Base-by-base conservation (phyloP, 2,888 invertebrate species). In the Micoletzkya japonica region DNA sequence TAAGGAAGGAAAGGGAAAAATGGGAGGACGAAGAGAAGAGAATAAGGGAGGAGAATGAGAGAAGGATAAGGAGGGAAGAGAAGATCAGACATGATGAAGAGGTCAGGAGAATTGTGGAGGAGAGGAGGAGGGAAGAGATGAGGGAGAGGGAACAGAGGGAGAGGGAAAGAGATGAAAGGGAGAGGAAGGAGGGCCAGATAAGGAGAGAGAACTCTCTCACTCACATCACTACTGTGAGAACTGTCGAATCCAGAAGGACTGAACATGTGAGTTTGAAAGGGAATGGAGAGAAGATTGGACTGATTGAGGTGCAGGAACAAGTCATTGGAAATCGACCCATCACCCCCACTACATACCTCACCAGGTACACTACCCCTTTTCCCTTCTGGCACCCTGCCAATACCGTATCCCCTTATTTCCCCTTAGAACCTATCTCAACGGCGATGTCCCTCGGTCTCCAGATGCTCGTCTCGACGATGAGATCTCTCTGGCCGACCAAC, bases 381-480 rank as follows among this genome's bases (percentile, higher is more conserved):
- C 57, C 32, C 34, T 57, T 57, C 57, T 1, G 14, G 34, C 17
- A 57, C 17, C 54, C 7, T 17, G 7, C 17, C 10, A 6, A 39
- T 17, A 39, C 17, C 7, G 7, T 39, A 17, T 17, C 39, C 7
- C 7, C 17, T 39, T 10, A 39, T 17, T 17, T 10, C 7, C 7
- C 24, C 24, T 52, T 7, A 52, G 64, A n/a, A 66, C 64, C 10
- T 66, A 66, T 28, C 37, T 66, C 36, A 66, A 66, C 54, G 64
- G 64, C 24, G 64, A 66, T 37, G 52, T 10, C 1, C 64, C 64
- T 6, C n/a, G 56, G 30, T 34, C 39, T 61, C 49, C 10, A 58
- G n/a, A n/a, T n/a, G n/a, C n/a, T 20, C 26, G 34, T 17, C 17
- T 20, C n/a, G 58, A 44, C 4, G 17, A n/a, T 34, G 60, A 66